phyloP scores from a whole-genome alignment of 92 coral and sea anemone genomes.

The Phymanthus crucifer region DNA sequence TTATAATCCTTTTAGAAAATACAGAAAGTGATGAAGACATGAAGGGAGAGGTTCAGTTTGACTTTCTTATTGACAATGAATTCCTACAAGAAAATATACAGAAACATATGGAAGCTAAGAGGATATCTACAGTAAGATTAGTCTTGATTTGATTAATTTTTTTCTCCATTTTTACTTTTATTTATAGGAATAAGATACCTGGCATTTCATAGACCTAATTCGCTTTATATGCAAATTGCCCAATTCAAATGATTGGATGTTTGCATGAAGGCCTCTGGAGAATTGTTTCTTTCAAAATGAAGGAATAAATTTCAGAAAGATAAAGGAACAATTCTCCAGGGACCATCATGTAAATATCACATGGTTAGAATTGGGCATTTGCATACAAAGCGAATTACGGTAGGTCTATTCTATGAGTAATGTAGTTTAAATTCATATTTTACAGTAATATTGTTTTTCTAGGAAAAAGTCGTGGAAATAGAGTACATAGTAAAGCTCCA shows the following conservation, averaged over 20 bases:
- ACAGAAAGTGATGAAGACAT: slow-evolving; percentile 67
- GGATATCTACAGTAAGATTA: slow-evolving; percentile 77
- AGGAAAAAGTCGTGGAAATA: slow-evolving; percentile 94
- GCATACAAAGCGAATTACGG: too few relatives aligned
- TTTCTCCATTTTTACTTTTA: not conserved
- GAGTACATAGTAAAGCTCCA: slow-evolving; percentile 90
- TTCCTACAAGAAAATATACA: slow-evolving; percentile 80
- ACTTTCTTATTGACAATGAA: slow-evolving; percentile 82
- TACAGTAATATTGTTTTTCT: too few relatives aligned
- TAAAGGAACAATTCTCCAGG: too few relatives aligned
- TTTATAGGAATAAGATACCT: not conserved
- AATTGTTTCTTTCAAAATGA: too few relatives aligned
- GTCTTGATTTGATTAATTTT: not conserved
- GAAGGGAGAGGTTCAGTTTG: slow-evolving; percentile 60
- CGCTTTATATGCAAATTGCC: too few relatives aligned
- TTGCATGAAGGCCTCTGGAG: too few relatives aligned
- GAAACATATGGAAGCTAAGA: slow-evolving; percentile 71
- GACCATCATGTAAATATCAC: too few relatives aligned
- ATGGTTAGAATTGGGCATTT: too few relatives aligned
- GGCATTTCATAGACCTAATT: too few relatives aligned
- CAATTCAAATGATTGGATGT: too few relatives aligned
- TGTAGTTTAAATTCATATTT: not conserved
- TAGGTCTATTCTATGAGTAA: too few relatives aligned
- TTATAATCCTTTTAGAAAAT: not conserved
- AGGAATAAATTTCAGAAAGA: too few relatives aligned